Evolutionary conservation across 2,888 invertebrate species (phyloP).

Genomic region (Oscheius sp.): DNA sequence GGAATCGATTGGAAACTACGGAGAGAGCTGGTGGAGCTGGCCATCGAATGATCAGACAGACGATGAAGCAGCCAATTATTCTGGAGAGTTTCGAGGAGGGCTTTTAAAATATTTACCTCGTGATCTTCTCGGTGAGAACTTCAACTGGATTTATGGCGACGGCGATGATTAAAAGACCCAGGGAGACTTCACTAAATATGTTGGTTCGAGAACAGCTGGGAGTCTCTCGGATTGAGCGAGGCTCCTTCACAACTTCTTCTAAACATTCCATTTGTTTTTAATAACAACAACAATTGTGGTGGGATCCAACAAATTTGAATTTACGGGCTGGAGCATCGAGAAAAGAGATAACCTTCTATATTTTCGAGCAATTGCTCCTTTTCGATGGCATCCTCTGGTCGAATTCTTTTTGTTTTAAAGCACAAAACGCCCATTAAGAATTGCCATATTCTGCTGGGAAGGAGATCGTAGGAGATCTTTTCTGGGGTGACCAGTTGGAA

Average conservation of each 20-base stretch:
- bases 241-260: not conserved
- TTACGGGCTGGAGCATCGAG: too few species aligned
- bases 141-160: not conserved
- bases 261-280: too few species aligned
- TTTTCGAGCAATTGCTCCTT: slow-evolving; percentile 6
- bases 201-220: not conserved
- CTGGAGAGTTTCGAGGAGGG: too few species aligned
- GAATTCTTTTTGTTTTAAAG: not conserved
- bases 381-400: not conserved
- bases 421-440: not conserved
- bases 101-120: not conserved
- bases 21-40: not conserved
- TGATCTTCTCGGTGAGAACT: not conserved
- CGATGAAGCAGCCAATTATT: not conserved
- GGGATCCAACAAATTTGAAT: too few species aligned
- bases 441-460: not conserved
- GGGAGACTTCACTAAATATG: not conserved
- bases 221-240: too few species aligned
- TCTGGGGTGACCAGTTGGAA: not conserved
- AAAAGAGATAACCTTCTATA: too few species aligned
- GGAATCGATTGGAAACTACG: not conserved
- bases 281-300: too few species aligned
- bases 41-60: not conserved
- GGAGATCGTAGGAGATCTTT: not conserved
- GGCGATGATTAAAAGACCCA: not conserved